Evolutionary conservation across 2,113 vertebrate species (phyloP).

Genomic region (Chloroceryle aenea): DNA sequence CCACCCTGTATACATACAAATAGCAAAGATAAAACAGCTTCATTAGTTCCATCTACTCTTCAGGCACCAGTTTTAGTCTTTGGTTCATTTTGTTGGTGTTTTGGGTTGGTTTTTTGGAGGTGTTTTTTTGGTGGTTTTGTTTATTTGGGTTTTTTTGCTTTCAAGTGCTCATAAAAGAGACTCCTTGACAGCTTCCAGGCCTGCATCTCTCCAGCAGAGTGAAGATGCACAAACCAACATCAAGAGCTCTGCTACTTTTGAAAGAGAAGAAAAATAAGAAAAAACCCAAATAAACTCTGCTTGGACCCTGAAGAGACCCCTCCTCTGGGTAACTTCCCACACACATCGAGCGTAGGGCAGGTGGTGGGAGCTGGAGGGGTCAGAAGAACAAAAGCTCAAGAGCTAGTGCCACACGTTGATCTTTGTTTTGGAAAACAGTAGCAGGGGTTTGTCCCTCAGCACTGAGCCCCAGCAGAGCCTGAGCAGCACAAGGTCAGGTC

Average conservation of each 20-base stretch:
- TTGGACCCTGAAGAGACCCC: neutral
- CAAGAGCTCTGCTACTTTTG: neutral
- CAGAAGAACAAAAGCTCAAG: neutral
- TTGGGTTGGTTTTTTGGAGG: neutral
- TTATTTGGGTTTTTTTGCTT: neutral
- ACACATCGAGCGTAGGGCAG: rapidly evolving
- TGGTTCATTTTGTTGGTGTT: neutral
- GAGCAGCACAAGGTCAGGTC: neutral
- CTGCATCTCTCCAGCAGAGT: neutral
- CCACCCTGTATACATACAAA: neutral
- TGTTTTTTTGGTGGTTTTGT: neutral
- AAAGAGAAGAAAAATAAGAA: neutral
- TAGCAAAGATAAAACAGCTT: slow-evolving; percentile 32
- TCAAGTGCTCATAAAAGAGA: slow-evolving; percentile 44
- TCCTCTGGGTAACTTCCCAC: neutral
- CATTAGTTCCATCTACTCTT: slow-evolving; percentile 26
- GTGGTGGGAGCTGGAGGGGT: neutral
- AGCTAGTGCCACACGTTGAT: rapidly evolving
- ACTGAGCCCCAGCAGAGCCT: neutral
- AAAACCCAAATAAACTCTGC: too few species aligned
- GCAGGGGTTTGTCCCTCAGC: neutral
- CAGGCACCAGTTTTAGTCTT: neutral
- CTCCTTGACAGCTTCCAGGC: slow-evolving; percentile 28
- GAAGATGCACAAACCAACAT: neutral
- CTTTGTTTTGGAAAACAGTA: rapidly evolving